Conservation (phyloP, 1,140 invertebrate species). For the Zaprionus ghesquierei region DNA sequence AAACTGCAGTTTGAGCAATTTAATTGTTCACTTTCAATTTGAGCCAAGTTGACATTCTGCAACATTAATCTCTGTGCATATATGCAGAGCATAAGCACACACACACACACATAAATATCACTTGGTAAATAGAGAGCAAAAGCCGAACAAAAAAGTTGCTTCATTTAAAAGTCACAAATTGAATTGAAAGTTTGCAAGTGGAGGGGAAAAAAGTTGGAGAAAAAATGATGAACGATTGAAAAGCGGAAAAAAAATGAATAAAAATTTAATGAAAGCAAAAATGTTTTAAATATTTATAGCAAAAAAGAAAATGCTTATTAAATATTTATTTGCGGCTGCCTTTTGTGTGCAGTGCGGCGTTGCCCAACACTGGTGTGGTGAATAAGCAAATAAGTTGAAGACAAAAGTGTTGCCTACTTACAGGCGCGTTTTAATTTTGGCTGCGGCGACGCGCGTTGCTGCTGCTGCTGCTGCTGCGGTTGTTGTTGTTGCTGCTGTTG, state of each 20-base stretch:
- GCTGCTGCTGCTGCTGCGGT: not conserved
- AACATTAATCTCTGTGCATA: not conserved
- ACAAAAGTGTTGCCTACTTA: conserved; percentile 54
- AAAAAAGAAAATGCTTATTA: no score
- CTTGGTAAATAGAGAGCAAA: not conserved
- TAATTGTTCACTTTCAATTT: conserved; percentile 15
- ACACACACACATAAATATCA: no score
- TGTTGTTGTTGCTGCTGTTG: not conserved
- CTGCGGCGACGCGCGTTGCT: not conserved
- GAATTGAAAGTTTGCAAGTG: not conserved
- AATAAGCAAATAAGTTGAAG: not conserved
- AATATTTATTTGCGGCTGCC: not conserved
- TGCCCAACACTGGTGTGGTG: not conserved
- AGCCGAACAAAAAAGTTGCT: not conserved
- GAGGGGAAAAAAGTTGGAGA: not conserved
- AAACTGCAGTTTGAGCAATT: not conserved
- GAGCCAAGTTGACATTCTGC: not conserved
- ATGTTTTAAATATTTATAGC: not conserved
- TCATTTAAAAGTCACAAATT: conserved; percentile 21
- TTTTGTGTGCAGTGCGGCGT: not conserved
- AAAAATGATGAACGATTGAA: not conserved
- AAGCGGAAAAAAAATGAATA: not conserved
- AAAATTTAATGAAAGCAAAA: not conserved
- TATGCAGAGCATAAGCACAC: not conserved
- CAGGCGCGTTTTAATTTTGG: conserved; percentile 23